Evolutionary conservation across 2,113 vertebrate species (phyloP), one percentile per base, ranked within the genome.

Genomic region (Ifrita kowaldi): DNA sequence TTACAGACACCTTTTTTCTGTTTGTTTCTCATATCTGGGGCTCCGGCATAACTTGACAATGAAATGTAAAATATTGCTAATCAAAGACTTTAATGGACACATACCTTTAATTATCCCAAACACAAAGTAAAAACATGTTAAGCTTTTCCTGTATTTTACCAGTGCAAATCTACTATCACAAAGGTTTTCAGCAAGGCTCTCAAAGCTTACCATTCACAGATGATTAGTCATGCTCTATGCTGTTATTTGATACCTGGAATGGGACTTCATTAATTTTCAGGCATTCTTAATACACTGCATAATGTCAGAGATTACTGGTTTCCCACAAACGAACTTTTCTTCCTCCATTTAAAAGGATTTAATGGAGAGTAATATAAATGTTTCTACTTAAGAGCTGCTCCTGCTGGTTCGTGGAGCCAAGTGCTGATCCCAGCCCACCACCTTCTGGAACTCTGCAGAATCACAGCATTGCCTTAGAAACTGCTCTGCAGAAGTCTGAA

Each of bases 381-480:
- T 67, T 35, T 62, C 55, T 74, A 10, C 18, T 41, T 7, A 37
- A 44, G 11, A 83, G 39, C 21, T 22, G 33, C 20, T 86, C 50
- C 70, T 65, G 14, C 68, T 16, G 11, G 12, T 46, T 87, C 11
- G 3, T 42, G 63, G 7, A 83, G 35, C 18, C 16, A 44, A 94
- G 57, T 35, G 26, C 39, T 85, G 57, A 91, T 96, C 69, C 60
- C 62, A 97, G 33, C 21, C 60, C 80, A 92, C 97, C 97, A 96
- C 75, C 97, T 97, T 55, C 85, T 91, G 97, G 96, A 94, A 71
- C 21, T 46, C 32, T 6, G 42, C 19, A 90, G 79, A 87, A 97
- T 76, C 76, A 84, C 96, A 94, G 30, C 7, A 35, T 20, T 3
- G 28, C 26, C 41, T n/a, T 15, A 14, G 30, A 67, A 18, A 12